phyloP scores from a whole-genome alignment of 2,797 vertebrate genomes.

The Syngnathus rostellatus region DNA sequence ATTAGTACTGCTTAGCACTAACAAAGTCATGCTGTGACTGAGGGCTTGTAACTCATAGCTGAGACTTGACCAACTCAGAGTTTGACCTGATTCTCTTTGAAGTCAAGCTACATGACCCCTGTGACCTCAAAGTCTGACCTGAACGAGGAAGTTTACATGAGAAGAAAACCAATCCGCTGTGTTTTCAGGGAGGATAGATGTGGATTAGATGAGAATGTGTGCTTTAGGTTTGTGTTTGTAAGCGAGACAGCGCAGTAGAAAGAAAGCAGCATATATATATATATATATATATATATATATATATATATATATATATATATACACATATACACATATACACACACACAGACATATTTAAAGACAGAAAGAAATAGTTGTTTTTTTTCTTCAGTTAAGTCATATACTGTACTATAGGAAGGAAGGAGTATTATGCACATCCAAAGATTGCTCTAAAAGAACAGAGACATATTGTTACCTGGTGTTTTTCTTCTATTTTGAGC shows the following conservation, averaged over 20 bases:
- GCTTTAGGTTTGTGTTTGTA: conserved; percentile 10
- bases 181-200: conserved; percentile 33
- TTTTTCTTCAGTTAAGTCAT: conserved; percentile 41
- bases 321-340: too few species aligned
- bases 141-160: conserved; percentile 45
- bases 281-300: conserved; percentile 18
- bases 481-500: conserved; percentile 50
- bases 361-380: conserved; percentile 17
- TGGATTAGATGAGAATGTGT: conserved; percentile 45
- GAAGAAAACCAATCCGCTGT: conserved; percentile 33
- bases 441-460: conserved; percentile 31
- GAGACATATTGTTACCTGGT: conserved; percentile 47
- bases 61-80: conserved; percentile 9
- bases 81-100: conserved; percentile 32
- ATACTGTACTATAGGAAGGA: conserved; percentile 17
- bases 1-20: background rate
- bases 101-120: conserved; percentile 26
- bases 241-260: conserved; percentile 4
- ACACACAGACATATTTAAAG: conserved; percentile 18
- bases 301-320: too few species aligned
- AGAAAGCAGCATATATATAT: conserved; percentile 23
- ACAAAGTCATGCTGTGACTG: background rate
- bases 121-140: conserved; percentile 45
- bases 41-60: background rate
- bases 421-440: conserved; percentile 33